phyloP scores from a whole-genome alignment of 2,888 invertebrate genomes.

The Caenorhabditis sp. region DNA sequence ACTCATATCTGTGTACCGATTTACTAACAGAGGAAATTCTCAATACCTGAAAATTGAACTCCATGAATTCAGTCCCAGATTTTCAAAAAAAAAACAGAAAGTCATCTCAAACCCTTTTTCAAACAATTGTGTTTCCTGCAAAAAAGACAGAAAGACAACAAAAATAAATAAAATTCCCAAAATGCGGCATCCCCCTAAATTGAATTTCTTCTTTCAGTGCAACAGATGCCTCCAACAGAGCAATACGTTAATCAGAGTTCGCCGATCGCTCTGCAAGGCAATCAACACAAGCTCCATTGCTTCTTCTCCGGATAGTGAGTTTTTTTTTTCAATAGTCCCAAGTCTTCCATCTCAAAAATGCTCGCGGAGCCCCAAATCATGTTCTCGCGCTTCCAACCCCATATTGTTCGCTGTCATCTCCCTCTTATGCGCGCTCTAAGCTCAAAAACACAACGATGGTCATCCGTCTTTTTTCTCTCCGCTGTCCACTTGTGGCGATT shows the following conservation, averaged over 20 bases:
- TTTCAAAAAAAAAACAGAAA: no score
- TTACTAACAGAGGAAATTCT: no score
- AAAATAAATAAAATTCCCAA: slow-evolving; percentile 2
- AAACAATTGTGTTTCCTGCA: not conserved
- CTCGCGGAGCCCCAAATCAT: slow-evolving; percentile 28
- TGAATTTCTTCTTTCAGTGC: slow-evolving; percentile 61
- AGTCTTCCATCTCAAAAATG: not conserved
- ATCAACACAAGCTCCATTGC: slow-evolving; percentile 84
- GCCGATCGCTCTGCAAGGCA: slow-evolving; percentile 82
- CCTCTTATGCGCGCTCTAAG: slow-evolving; percentile 21
- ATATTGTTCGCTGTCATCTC: slow-evolving; percentile 33
- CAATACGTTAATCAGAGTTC: slow-evolving; percentile 83
- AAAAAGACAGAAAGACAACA: not conserved
- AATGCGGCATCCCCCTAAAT: not conserved
- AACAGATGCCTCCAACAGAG: slow-evolving; percentile 73
- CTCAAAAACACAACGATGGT: slow-evolving; percentile 18
- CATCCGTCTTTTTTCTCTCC: not conserved
- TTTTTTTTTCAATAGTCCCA: slow-evolving; percentile 18
- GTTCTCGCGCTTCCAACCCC: slow-evolving; percentile 41
- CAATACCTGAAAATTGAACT: no score
- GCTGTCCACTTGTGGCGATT: slow-evolving; percentile 39
- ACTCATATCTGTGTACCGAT: no score
- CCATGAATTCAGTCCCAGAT: no score
- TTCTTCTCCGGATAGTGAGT: slow-evolving; percentile 85
- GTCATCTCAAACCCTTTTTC: no score